Percentiles rank a stretch among this genome's conserved stretches.
These are phyloP conservation scores for Magallana gigas DNA, from an alignment of 1,140 invertebrate genomes.

Conservation along the genomic window DNA sequence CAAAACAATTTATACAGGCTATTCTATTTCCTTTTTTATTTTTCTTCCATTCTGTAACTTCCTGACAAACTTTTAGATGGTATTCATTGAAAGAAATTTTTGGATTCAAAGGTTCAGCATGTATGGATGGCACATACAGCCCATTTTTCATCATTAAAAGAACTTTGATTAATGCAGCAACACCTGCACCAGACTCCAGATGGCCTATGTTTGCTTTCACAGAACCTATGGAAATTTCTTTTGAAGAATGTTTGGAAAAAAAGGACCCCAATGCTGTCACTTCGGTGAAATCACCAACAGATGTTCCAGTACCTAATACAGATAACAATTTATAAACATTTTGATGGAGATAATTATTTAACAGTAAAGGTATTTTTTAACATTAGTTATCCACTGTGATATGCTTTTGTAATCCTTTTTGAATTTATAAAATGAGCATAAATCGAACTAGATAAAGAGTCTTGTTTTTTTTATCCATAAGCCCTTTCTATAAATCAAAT, in stretches of 20 bases:
- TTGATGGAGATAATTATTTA: no score
- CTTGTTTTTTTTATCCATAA: no score
- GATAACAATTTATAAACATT: no score
- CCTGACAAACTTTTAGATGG: constrained; percentile 81
- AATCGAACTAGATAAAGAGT: no score
- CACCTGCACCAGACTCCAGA: neutral
- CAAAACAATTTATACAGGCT: constrained; percentile 94
- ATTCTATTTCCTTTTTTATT: constrained; percentile 85
- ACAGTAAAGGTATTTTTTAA: no score
- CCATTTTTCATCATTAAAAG: constrained; percentile 68
- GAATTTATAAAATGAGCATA: no score
- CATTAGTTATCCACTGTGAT: no score
- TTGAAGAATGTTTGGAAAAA: neutral
- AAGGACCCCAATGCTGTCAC: constrained; percentile 36
- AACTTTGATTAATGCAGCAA: constrained; percentile 4
- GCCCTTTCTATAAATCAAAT: no score
- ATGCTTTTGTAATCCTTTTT: no score
- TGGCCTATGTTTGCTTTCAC: constrained; percentile 2
- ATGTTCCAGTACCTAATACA: constrained; percentile 49
- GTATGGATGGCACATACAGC: constrained; percentile 92
- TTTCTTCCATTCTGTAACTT: constrained; percentile 87
- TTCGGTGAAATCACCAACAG: constrained; percentile 63
- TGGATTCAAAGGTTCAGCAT: constrained; percentile 90
- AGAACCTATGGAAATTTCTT: neutral
- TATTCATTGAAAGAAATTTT: constrained; percentile 85